Evolutionary conservation across 2,888 invertebrate genomes (phyloP).

Genomic region (Heliconius ismenius): DNA sequence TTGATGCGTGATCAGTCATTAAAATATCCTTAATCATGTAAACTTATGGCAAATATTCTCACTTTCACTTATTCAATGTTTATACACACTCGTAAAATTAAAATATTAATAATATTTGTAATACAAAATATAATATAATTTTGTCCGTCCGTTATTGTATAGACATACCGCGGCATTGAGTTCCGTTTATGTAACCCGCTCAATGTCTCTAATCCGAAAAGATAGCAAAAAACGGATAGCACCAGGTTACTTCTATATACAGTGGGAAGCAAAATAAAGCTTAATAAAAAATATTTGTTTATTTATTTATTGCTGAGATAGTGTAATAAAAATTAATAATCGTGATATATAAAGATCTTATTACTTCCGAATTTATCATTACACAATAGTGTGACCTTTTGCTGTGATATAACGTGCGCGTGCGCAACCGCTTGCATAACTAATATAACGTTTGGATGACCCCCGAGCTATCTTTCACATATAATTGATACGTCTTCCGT

Average conservation of each 20-base stretch:
- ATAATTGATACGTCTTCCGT: conserved; percentile 18
- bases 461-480: conserved; percentile 13
- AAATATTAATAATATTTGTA: not conserved
- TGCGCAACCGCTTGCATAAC: conserved; percentile 37
- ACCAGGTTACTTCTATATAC: not conserved
- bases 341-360: conserved; percentile 3
- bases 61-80: not conserved
- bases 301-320: not conserved
- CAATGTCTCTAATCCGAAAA: not conserved
- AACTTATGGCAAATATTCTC: not conserved
- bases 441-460: conserved; percentile 5
- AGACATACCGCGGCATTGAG: not conserved
- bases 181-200: not conserved
- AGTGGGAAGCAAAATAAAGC: not conserved
- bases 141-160: not conserved
- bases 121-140: not conserved
- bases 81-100: not conserved
- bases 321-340: not conserved
- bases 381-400: conserved; percentile 33
- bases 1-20: not conserved
- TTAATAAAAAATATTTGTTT: not conserved
- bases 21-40: not conserved
- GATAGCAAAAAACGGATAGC: not conserved
- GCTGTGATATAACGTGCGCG: conserved; percentile 32
- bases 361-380: conserved; percentile 24